Conservation (phyloP, 2,113 vertebrate species). For the Takifugu flavidus region DNA sequence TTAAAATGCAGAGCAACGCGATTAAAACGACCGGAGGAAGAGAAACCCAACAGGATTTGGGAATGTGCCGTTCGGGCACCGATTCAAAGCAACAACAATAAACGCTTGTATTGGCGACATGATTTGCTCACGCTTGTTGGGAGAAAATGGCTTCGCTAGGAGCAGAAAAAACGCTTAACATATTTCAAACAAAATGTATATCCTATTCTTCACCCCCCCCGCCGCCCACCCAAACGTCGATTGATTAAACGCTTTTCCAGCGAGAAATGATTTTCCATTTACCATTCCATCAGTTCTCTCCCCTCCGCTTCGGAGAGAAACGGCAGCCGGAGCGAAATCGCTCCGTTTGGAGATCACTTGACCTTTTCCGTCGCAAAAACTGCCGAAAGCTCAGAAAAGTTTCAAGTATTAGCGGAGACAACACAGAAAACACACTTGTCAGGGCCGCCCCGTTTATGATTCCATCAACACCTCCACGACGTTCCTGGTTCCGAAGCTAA, state of each 20-base stretch:
- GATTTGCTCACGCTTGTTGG: slow-evolving; percentile 49
- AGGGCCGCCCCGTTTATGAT: no score
- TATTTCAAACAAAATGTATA: slow-evolving; percentile 26
- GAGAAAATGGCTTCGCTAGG: slow-evolving; percentile 21
- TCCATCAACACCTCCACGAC: no score
- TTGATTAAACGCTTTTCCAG: not conserved
- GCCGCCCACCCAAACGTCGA: no score
- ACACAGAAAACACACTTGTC: no score
- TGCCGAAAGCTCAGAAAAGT: no score
- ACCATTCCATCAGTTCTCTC: no score
- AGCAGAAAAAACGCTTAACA: slow-evolving; percentile 53
- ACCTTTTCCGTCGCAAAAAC: no score
- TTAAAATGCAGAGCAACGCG: slow-evolving; percentile 55
- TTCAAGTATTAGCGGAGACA: no score
- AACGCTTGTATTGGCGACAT: slow-evolving; percentile 54
- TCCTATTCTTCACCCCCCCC: not conserved
- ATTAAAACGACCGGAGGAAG: slow-evolving; percentile 63
- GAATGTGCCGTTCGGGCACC: slow-evolving; percentile 61
- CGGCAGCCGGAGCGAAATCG: no score
- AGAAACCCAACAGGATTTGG: slow-evolving; percentile 51
- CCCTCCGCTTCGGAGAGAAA: no score
- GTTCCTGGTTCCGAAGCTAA: no score
- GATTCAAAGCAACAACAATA: slow-evolving; percentile 74
- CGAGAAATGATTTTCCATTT: not conserved
- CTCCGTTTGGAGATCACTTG: no score